Evolutionary conservation across 2,797 vertebrate species (phyloP).

Genomic region (Pseudomugil gertrudae): DNA sequence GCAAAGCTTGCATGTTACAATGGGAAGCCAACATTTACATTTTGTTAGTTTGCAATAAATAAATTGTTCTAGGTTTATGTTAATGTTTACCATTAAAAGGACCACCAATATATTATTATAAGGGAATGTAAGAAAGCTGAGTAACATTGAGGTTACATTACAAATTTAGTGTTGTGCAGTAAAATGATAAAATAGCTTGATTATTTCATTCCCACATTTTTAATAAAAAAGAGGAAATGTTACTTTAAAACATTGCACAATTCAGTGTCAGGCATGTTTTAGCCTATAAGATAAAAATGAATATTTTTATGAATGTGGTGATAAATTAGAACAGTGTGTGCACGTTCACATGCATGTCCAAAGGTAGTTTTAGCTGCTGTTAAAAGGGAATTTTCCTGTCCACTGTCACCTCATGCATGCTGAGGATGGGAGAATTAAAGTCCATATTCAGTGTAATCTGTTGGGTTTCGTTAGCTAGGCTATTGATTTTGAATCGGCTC

Average conservation of each 20-base stretch:
- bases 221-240: conserved; percentile 21
- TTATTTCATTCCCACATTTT: conserved; percentile 32
- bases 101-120: neutral
- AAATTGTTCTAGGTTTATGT: neutral
- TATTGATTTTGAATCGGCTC: no score
- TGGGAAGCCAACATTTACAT: conserved; percentile 7
- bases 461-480: no score
- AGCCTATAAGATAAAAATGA: conserved; percentile 27
- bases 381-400: no score
- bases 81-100: neutral
- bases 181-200: conserved; percentile 1
- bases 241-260: conserved; percentile 29
- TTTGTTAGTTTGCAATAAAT: neutral
- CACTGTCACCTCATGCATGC: no score
- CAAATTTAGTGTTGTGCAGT: conserved; percentile 7
- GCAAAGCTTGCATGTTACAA: neutral
- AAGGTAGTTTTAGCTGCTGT: no score
- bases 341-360: conserved; percentile 7
- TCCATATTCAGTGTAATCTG: no score
- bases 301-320: conserved; percentile 25
- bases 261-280: conserved; percentile 22
- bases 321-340: conserved; percentile 18
- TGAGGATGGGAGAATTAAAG: no score
- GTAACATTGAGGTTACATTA: conserved; percentile 17
- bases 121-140: conserved; percentile 1